Evolutionary conservation across 2,113 vertebrate species (phyloP).

Genomic region (Herpetotheres cachinnans): DNA sequence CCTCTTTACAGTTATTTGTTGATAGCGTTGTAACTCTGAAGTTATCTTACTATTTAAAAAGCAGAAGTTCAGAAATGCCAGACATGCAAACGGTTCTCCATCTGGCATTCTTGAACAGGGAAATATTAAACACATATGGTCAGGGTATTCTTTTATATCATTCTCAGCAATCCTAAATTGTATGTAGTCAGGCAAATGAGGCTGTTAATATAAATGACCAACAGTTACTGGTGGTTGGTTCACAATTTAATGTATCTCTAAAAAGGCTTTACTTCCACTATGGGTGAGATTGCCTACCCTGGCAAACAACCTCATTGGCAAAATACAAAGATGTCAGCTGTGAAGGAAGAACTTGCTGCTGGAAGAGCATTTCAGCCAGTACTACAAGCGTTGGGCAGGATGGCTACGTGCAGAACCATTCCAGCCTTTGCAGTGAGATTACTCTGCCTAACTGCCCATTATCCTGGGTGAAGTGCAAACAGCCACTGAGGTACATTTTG

Average conservation of each 20-base stretch:
- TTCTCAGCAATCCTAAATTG: not conserved
- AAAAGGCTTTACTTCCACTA: not conserved
- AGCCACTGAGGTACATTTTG: not conserved
- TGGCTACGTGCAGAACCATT: not conserved
- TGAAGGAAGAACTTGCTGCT: not conserved
- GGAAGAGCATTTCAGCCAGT: not conserved
- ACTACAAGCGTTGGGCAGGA: not conserved
- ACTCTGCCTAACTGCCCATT: not conserved
- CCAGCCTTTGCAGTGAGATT: not conserved
- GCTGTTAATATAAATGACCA: not conserved
- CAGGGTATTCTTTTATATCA: not conserved
- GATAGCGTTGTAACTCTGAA: not conserved
- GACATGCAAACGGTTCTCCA: not conserved
- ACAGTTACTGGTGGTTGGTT: not conserved
- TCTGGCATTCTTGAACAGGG: not conserved
- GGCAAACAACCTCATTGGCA: not conserved
- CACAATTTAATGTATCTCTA: not conserved
- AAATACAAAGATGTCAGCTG: not conserved
- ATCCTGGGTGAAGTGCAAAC: not conserved
- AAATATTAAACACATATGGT: not conserved
- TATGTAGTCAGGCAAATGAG: not conserved
- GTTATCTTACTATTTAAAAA: not conserved
- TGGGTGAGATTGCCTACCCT: not conserved
- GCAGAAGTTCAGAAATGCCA: constrained; percentile 8
- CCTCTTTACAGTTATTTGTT: constrained; percentile 12